Base-by-base conservation (phyloP, 2,797 vertebrate genomes). In the Anguilla pacifica region DNA sequence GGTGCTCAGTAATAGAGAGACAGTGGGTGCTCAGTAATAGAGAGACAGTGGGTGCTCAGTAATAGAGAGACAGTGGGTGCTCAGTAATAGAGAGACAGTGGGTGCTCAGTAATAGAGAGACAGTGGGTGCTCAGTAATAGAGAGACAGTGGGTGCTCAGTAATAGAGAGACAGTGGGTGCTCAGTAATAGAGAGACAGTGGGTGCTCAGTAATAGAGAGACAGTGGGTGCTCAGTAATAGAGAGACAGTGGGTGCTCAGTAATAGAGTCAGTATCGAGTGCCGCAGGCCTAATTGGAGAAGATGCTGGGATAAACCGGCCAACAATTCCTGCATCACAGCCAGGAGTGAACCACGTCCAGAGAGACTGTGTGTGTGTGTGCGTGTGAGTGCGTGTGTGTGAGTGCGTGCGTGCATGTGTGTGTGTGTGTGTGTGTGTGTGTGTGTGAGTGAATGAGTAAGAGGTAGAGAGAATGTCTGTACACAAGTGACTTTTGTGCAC, bases 241-340 rank as follows among this genome's bases (percentile, higher is more conserved):
- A 4, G 74, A 83, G 57, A 35, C 85, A 2, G 10, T 22, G 10
- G 79, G 35, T 55, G 55, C 74, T 87, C 35, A 46, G 46, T 83
- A 64, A 46, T 3, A 5, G 77, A 87, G 57, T 13, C 61, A 64
- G 57, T 70, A 83, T 35, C 35, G 86, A 81, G 61, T 31, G 83
- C 82, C 51, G 49, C 64, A 22, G 51, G 64, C 51, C 87, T 84
- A 84, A 84, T 57, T 85, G 87, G 85, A 83, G 61, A 77, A 61
- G 57, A 81, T 64, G 57, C 86, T 51, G 59, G n/a, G 79, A 83
- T 59, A 49, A 31, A 83, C 49, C 83, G 61, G 57, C 59, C 77
- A 43, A 59, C 57, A 61, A 51, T 82, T 17, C n/a, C 61, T 51
- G 28, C 57, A n/a, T 13, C 59, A 22, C 77, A 61, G 57, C 31